These are phyloP conservation scores for Cataglyphis rosenhaueri DNA, from an alignment of 2,888 invertebrate genomes.

Conservation along the genomic window DNA sequence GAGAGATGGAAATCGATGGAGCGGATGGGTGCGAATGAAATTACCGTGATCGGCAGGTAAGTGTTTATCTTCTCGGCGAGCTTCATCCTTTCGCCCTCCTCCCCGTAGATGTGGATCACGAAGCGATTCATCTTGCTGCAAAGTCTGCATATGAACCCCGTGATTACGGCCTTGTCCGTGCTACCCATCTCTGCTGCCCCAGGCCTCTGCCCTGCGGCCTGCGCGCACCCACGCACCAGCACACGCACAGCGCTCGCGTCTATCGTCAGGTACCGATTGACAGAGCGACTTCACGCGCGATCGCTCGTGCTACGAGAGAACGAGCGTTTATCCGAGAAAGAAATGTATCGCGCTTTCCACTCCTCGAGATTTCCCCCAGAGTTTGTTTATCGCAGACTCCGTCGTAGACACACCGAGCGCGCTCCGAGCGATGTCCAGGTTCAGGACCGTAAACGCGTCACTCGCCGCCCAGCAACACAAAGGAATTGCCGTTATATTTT, in stretches of 20 bases:
- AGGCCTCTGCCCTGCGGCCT: neutral
- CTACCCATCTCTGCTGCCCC: conserved; percentile 89
- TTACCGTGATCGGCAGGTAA: conserved; percentile 92
- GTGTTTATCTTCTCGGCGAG: conserved; percentile 93
- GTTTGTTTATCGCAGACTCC: conserved; percentile 75
- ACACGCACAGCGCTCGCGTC: neutral
- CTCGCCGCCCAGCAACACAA: neutral
- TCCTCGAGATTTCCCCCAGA: conserved; percentile 57
- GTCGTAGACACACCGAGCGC: conserved; percentile 64
- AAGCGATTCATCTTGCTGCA: conserved; percentile 95
- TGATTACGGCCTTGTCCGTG: conserved; percentile 92
- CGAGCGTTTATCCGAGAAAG: neutral
- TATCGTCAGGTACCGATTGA: neutral
- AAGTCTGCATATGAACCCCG: conserved; percentile 94
- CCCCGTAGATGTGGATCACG: conserved; percentile 94
- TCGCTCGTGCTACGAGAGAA: neutral
- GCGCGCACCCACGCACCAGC: neutral
- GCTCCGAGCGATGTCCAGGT: conserved; percentile 23
- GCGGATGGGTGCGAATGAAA: neutral
- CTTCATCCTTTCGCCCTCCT: conserved; percentile 91
- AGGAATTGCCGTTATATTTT: neutral
- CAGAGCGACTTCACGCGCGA: neutral
- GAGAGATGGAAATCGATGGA: neutral
- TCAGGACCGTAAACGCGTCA: conserved; percentile 46
- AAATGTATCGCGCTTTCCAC: conserved; percentile 32